A percentile compares a stretch with the other conserved stretches of the same genome.
These are phyloP conservation scores for Chaenodraco wilsoni DNA, from an alignment of 2,797 vertebrate species.

Conservation along the genomic window DNA sequence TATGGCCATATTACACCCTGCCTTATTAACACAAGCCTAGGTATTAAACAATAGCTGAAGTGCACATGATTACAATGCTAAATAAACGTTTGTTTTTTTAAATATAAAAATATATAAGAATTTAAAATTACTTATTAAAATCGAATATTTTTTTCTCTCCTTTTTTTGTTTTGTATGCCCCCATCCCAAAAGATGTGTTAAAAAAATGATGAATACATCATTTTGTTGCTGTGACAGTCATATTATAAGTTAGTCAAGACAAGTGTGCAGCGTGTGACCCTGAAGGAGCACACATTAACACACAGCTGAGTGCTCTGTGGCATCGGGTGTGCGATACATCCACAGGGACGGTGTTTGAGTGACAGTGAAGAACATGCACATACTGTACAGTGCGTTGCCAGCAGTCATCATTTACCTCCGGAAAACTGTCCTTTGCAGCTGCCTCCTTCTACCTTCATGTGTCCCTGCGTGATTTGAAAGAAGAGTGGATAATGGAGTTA, in stretches of 20 bases:
- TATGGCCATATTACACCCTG: slow-evolving; percentile 22
- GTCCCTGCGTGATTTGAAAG: slow-evolving; percentile 38
- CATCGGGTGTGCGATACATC: slow-evolving; percentile 67
- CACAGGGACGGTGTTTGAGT: slow-evolving; percentile 71
- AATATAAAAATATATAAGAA: not conserved
- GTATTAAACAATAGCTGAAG: slow-evolving; percentile 4
- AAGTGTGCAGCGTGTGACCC: slow-evolving; percentile 51
- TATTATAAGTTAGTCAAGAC: slow-evolving; percentile 58
- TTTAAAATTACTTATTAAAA: not conserved
- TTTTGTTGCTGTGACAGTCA: slow-evolving; percentile 34
- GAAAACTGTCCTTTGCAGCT: slow-evolving; percentile 63
- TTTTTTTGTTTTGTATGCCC: not conserved
- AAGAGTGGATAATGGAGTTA: slow-evolving; percentile 52
- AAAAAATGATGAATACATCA: slow-evolving; percentile 49
- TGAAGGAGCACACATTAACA: slow-evolving; percentile 71
- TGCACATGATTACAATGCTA: not conserved
- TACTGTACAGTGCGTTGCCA: slow-evolving; percentile 66
- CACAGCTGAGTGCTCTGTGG: slow-evolving; percentile 69
- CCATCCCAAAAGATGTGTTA: not conserved
- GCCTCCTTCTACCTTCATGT: slow-evolving; percentile 31
- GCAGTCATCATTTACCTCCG: slow-evolving; percentile 69
- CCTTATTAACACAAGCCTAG: slow-evolving; percentile 6
- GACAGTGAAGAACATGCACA: slow-evolving; percentile 74
- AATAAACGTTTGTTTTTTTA: not conserved
- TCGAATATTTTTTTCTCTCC: not conserved